Evolutionary conservation across 2,888 invertebrate genomes (phyloP).

Genomic region (Linhomoeus sp.): DNA sequence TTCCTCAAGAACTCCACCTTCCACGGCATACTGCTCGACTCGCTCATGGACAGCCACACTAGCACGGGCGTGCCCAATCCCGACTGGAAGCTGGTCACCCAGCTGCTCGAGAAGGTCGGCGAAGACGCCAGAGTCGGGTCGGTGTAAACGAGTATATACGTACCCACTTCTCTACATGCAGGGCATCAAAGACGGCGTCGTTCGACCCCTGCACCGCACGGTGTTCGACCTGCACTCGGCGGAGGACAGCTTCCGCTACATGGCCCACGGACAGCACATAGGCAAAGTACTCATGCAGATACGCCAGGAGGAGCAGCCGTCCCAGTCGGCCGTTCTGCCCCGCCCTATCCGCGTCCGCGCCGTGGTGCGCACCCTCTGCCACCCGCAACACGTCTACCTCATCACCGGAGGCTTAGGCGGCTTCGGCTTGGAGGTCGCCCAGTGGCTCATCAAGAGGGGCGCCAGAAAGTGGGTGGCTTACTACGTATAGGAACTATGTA

Average conservation of each 20-base stretch:
- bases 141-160: too few species aligned
- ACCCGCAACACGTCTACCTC: conserved; percentile 24
- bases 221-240: conserved; percentile 46
- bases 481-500: too few species aligned
- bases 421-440: conserved; percentile 70
- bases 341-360: conserved; percentile 41
- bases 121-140: too few species aligned
- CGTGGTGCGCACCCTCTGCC: conserved; percentile 54
- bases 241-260: conserved; percentile 58
- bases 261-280: conserved; percentile 87
- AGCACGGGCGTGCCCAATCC: conserved; percentile 37
- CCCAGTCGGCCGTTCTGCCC: conserved; percentile 11
- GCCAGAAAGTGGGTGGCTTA: conserved; percentile 42
- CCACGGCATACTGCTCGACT: conserved; percentile 81
- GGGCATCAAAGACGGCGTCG: conserved; percentile 67
- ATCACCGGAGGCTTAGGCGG: conserved; percentile 60
- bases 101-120: background rate
- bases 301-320: conserved; percentile 51
- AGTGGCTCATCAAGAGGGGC: conserved; percentile 65
- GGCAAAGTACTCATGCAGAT: conserved; percentile 76
- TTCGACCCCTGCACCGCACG: conserved; percentile 66
- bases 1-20: conserved; percentile 87
- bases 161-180: too few species aligned
- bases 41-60: conserved; percentile 45
- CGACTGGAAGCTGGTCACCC: background rate